Base-by-base conservation (phyloP, 2,113 vertebrate genomes). In the Microcebus lehilahytsara region DNA sequence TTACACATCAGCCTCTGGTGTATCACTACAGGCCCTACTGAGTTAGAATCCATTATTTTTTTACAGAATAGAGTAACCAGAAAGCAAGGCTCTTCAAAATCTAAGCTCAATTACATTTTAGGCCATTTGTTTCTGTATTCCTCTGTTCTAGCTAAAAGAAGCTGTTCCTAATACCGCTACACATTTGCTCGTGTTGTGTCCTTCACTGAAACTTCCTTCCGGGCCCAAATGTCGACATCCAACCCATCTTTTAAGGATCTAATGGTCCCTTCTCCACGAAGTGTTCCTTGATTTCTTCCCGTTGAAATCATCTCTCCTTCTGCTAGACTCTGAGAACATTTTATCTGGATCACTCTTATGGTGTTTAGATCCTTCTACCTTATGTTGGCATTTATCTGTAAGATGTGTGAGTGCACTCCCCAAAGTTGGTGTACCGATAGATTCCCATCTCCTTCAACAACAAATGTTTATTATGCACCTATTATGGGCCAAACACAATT, bases 11-110 rank as follows among this genome's bases (percentile, higher is more conserved):
- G 60, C 16, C 56, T 85, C 60, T 75, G 46, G 16, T 19, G 53
- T 46, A 30, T 79, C 12, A 14, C n/a, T 32, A 58, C 32, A 11
- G 40, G 32, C 40, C 96, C 85, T 66, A 27, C 30, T 60, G 85
- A 91, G 81, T 17, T 46, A n/a, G n/a, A 85, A 91, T 92, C 64
- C 22, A 71, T 20, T 78, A 49, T 93, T 93, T 93, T 58, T 66
- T 62, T 83, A 85, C 49, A 91, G 89, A 93, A 85, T 5, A 83
- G 69, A 93, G 86, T 46, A 80, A 75, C n/a, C 49, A 95, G 74
- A 80, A 40, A 93, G 46, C 81, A 58, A 86, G 22, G 27, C 9
- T 51, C 78, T 95, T 83, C 23, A 60, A 92, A 96, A 72, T 22
- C 23, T 22, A 60, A 94, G 62, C 4, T 62, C 66, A n/a, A 0